These are phyloP conservation scores for Indicator indicator DNA, from an alignment of 2,113 vertebrate species.

Conservation along the genomic window DNA sequence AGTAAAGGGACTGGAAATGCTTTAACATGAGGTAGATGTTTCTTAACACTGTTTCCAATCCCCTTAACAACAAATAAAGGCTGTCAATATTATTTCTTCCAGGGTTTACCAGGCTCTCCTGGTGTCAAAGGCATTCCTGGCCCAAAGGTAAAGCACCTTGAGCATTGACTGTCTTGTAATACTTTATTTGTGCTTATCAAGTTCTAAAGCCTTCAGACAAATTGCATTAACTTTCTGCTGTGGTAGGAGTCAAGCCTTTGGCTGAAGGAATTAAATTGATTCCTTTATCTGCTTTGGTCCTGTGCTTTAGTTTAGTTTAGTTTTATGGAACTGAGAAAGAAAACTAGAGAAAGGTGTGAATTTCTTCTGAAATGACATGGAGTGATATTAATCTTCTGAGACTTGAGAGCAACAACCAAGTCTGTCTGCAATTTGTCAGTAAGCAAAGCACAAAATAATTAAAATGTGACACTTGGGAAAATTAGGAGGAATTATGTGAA, in stretches of 20 bases:
- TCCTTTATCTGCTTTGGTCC: background rate
- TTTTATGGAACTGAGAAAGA: background rate
- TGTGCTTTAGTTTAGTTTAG: background rate
- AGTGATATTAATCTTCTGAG: background rate
- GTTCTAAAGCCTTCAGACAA: background rate
- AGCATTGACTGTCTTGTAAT: background rate
- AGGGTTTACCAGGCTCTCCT: slow-evolving; percentile 91
- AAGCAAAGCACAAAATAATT: background rate
- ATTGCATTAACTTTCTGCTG: background rate
- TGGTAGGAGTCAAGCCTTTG: background rate
- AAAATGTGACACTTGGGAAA: background rate
- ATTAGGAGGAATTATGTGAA: background rate
- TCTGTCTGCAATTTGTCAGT: background rate
- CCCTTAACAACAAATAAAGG: background rate
- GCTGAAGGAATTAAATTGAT: background rate
- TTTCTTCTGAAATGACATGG: background rate
- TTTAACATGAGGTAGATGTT: background rate
- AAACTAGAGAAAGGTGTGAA: background rate
- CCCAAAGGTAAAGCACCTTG: slow-evolving; percentile 81
- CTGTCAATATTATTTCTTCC: slow-evolving; percentile 10
- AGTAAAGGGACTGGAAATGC: background rate
- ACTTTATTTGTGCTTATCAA: background rate
- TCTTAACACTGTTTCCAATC: background rate
- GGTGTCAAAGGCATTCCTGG: slow-evolving; percentile 88
- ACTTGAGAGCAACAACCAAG: background rate